These are phyloP conservation scores for Orchesellides sinensis DNA, from an alignment of 2,888 invertebrate genomes.

Conservation along the genomic window DNA sequence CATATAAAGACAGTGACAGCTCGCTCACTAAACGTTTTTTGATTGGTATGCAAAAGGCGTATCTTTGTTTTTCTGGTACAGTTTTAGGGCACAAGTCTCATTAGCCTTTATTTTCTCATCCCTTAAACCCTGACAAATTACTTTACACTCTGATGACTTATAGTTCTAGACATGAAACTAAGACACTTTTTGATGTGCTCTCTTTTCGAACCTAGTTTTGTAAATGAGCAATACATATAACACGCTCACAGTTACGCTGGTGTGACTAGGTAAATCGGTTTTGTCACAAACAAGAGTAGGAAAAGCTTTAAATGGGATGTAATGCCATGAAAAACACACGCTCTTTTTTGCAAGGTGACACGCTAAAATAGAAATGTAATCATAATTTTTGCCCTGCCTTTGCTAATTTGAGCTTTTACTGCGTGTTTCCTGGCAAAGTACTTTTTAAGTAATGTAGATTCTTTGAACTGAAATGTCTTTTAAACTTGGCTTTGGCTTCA, in stretches of 20 bases:
- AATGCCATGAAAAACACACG: slow-evolving; percentile 40
- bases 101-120: no score
- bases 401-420: not conserved
- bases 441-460: not conserved
- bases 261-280: not conserved
- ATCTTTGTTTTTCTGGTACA: no score
- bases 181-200: not conserved
- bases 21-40: no score
- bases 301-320: no score
- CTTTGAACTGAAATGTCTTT: no score
- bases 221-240: not conserved
- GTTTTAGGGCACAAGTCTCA: no score
- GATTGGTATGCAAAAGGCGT: no score
- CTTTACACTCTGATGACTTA: not conserved
- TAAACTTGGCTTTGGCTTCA: no score
- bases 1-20: no score
- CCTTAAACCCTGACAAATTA: no score
- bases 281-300: slow-evolving; percentile 14
- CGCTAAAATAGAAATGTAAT: not conserved
- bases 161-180: not conserved
- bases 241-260: no score
- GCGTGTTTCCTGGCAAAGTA: not conserved
- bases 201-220: not conserved
- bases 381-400: not conserved
- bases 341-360: slow-evolving; percentile 26